Conservation (phyloP, 2,797 vertebrate species). For the Hemibagrus guttatus region DNA sequence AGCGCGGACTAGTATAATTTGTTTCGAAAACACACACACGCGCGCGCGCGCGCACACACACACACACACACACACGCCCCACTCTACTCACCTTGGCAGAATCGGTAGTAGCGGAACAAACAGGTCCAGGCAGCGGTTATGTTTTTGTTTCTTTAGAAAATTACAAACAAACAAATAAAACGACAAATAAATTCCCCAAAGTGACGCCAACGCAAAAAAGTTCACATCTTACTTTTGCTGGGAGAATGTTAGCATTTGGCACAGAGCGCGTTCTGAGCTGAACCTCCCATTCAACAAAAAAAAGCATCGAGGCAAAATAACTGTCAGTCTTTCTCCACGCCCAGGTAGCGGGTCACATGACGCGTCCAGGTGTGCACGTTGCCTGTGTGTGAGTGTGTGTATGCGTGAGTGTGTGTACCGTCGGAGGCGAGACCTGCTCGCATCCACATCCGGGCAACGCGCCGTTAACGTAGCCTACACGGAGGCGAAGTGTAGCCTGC, state of each 20-base stretch:
- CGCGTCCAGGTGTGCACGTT: conserved; percentile 74
- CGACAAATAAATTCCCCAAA: conserved; percentile 38
- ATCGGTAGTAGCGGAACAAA: conserved; percentile 54
- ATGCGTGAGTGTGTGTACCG: background rate
- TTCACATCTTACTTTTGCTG: conserved; percentile 52
- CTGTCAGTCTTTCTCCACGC: conserved; percentile 74
- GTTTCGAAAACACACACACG: background rate
- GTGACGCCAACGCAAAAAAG: conserved; percentile 37
- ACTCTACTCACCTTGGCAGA: conserved; percentile 77
- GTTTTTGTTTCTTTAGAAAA: background rate
- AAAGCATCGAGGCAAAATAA: conserved; percentile 44
- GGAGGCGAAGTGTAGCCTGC: conserved; percentile 28
- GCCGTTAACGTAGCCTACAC: conserved; percentile 16
- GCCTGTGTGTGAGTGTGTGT: background rate
- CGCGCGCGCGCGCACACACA: background rate
- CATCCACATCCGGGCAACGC: conserved; percentile 60
- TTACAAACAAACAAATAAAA: conserved; percentile 2
- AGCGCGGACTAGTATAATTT: background rate
- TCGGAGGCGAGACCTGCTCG: conserved; percentile 66
- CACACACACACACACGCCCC: conserved; percentile 23
- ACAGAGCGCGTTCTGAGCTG: background rate
- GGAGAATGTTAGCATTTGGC: background rate
- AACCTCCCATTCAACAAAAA: conserved; percentile 10
- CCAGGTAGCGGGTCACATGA: conserved; percentile 82
- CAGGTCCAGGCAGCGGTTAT: conserved; percentile 51